Conservation (phyloP, 1,140 invertebrate species). For the Batillaria attramentaria region DNA sequence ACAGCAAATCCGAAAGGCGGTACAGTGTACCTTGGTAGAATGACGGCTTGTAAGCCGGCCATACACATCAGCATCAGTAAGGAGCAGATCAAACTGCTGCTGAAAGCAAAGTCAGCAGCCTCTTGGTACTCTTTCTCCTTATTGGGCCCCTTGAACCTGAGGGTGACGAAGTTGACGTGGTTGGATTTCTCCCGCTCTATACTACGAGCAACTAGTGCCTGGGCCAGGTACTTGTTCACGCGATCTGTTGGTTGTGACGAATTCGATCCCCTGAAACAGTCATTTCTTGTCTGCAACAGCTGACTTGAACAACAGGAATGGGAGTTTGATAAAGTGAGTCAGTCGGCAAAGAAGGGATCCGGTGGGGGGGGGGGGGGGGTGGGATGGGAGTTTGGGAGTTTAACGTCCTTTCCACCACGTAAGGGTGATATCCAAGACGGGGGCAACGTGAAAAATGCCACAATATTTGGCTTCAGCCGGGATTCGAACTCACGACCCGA, state of each 20-base stretch:
- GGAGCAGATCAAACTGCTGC: constrained; percentile 80
- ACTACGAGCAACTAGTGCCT: constrained; percentile 91
- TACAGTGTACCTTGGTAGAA: constrained; percentile 65
- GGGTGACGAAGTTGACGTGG: constrained; percentile 86
- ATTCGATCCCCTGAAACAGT: not conserved
- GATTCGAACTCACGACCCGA: no score
- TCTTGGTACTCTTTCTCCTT: constrained; percentile 86
- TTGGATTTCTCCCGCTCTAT: constrained; percentile 90
- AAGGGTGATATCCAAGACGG: no score
- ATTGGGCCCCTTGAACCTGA: constrained; percentile 87
- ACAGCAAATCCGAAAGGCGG: not conserved
- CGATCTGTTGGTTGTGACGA: constrained; percentile 80
- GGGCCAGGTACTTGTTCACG: constrained; percentile 91
- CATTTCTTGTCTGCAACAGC: no score
- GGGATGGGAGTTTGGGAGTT: no score
- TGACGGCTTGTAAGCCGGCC: constrained; percentile 56
- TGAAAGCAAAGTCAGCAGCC: constrained; percentile 82
- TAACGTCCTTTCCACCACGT: no score
- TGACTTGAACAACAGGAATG: no score
- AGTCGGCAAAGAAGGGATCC: no score
- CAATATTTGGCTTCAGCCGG: no score
- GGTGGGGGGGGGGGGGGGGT: no score
- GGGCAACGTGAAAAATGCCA: no score
- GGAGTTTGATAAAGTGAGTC: no score
- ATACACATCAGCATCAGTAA: constrained; percentile 75